Evolutionary conservation across 2,797 vertebrate species (phyloP), one percentile per base, ranked within the genome.

Genomic region (Rhodeus uyekii): DNA sequence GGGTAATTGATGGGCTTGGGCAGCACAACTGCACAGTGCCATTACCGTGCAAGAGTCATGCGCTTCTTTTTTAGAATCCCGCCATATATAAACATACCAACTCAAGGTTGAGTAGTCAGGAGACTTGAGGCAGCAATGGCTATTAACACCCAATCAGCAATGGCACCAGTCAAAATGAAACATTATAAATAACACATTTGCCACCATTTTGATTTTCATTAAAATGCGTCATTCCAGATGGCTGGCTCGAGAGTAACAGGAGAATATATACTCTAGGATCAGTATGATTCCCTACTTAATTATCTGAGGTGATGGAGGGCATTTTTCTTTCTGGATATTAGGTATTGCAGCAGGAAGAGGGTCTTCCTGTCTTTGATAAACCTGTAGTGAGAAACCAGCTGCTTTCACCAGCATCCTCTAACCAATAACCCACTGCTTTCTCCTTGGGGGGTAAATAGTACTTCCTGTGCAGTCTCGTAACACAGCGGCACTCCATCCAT

Each of bases 61-160:
- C 14, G 2, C 46, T 78, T 55, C 76, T 78, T 85, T 91, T 92
- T 88, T 81, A 86, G 83, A 79, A 88, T 81, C 88, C 90, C 90
- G 81, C 85, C 86, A 89, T 67, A 55, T 81, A 55, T 75, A 83
- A 83, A 83, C 86, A 87, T 71, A 61, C 76, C 92, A 91, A 94
- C 71, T 91, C 91, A 94, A 86, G 93, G 92, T 94, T 91, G 93
- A 87, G 91, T 93, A 90, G 91, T 86, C 90, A 91, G 90, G 87
- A 93, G 93, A 94, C 91, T 94, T 92, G 91, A 93, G 91, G 92
- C 92, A 91, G 87, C 88, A 88, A 90, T 78, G 87, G 88, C 86
- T 91, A 89, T 80, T 91, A 93, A 84, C 88, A 88, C 84, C 92
- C 89, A 92, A 93, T 94, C 90, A 91, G 90, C 86, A 92, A 92